Evolutionary conservation across 2,888 invertebrate species (phyloP), one percentile per base, ranked within the genome.

Genomic region (Bombylius discolor): DNA sequence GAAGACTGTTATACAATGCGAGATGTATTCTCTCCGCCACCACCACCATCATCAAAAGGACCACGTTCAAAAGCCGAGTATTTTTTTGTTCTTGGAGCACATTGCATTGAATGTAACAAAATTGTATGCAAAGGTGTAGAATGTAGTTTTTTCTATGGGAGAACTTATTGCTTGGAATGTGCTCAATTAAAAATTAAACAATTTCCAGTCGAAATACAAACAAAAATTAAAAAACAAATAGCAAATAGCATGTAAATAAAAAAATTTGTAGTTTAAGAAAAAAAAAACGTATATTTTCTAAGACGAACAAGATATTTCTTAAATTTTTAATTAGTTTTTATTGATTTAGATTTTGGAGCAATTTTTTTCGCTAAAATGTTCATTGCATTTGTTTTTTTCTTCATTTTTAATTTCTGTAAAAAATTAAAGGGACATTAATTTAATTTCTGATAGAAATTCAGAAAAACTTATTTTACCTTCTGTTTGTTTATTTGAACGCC

Each of bases 1-100:
- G 89, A 89, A 68, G 81, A 87, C 42, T 83, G 82, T 59, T 94
- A 85, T 70, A 72, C 91, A 0, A 85, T 89, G 81, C 86, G 85
- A 66, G 92, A 93, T 74, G 93, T 93, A 1, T 93, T 92, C 67
- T 80, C 82, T 64, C 80, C 85, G 3, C 82, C 84, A 7, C 70
- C 72, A 7, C 65, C 66, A 0, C 11, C 11, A 42, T 36, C 34
- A 36, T 36, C 34, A 36, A 7, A 5, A 65, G 66, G 64, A 65
- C 23, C 46, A 7, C 59, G 70, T 55, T 82, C 82, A 55, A 83
- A 80, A 68, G 82, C 85, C n/a, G 86, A 90, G 71, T 83, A 84
- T 65, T 73, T 90, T 59, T 78, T 89, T 5, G 63, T 67, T 0
- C 67, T 93, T 23, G 94, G 93, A 4, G 78, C 83, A 12, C 82